Conservation (phyloP, 64 coral and sea anemone species). For the Actinia tenebrosa region DNA sequence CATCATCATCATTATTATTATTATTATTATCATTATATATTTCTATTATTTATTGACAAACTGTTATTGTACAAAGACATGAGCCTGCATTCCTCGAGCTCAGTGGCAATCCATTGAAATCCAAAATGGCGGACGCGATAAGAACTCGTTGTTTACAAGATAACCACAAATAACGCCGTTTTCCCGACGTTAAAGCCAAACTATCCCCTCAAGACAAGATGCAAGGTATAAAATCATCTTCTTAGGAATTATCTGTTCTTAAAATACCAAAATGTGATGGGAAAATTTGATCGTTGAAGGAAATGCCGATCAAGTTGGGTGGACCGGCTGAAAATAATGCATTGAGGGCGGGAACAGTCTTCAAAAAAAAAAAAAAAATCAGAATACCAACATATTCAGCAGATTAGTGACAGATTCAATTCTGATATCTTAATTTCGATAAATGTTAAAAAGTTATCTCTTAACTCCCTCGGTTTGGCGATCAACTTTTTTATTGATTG, state of each 20-base stretch:
- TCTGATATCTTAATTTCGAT: neutral
- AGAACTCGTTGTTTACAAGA: slow-evolving; percentile 26
- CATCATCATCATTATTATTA: too few species aligned
- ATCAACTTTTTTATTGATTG: neutral
- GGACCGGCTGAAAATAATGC: neutral
- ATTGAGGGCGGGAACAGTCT: slow-evolving; percentile 4
- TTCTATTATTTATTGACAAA: too few species aligned
- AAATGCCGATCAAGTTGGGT: neutral
- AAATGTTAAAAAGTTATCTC: neutral
- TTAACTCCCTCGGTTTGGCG: neutral
- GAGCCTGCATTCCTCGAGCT: neutral
- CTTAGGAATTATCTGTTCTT: neutral
- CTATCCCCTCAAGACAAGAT: neutral
- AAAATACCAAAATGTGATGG: neutral
- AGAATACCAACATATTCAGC: neutral
- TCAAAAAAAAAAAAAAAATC: too few species aligned
- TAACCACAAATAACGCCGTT: neutral
- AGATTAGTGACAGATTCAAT: neutral
- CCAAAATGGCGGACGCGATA: slow-evolving; percentile 32
- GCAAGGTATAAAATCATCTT: neutral
- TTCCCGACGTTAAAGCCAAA: neutral
- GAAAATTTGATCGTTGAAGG: neutral
- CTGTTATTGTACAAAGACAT: neutral
- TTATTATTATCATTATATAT: too few species aligned
- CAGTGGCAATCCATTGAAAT: neutral